Conservation (phyloP, 2,113 vertebrate species). For the Puffinus mauretanicus region DNA sequence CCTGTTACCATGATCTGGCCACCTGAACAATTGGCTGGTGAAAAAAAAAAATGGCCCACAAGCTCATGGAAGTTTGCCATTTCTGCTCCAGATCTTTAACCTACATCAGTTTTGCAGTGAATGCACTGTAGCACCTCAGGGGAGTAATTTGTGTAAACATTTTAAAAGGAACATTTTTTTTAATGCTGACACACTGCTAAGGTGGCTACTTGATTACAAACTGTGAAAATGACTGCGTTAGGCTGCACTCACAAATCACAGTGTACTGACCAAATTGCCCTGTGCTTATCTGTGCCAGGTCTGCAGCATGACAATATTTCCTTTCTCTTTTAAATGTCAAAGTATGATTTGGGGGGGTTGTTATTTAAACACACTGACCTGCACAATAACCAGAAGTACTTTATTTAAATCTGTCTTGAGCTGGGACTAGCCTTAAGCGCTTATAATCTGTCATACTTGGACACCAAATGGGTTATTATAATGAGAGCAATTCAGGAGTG, state of each 20-base stretch:
- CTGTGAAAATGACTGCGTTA: constrained; percentile 44
- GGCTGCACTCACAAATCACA: constrained; percentile 45
- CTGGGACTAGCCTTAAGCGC: constrained; percentile 35
- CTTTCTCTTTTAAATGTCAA: constrained; percentile 60
- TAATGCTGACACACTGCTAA: constrained; percentile 50
- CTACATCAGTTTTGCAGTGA: background rate
- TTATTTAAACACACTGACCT: constrained; percentile 63
- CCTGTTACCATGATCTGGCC: background rate
- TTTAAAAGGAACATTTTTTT: constrained; percentile 48
- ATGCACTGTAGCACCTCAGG: background rate
- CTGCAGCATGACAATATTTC: constrained; percentile 40
- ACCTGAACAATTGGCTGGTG: background rate
- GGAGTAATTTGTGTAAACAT: constrained; percentile 40
- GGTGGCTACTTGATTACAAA: constrained; percentile 41
- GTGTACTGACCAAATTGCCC: constrained; percentile 53
- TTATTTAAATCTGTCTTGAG: constrained; percentile 58
- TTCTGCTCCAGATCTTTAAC: constrained; percentile 8
- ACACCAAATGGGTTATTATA: constrained; percentile 57
- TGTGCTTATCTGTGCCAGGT: constrained; percentile 35
- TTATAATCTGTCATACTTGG: constrained; percentile 55
- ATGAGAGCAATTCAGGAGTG: constrained; percentile 55
- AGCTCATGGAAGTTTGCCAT: constrained; percentile 9
- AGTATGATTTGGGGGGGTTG: constrained; percentile 46
- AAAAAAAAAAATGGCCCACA: background rate
- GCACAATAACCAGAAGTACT: constrained; percentile 60